phyloP scores from a whole-genome alignment of 2,797 vertebrate genomes.

The Falco naumanni region DNA sequence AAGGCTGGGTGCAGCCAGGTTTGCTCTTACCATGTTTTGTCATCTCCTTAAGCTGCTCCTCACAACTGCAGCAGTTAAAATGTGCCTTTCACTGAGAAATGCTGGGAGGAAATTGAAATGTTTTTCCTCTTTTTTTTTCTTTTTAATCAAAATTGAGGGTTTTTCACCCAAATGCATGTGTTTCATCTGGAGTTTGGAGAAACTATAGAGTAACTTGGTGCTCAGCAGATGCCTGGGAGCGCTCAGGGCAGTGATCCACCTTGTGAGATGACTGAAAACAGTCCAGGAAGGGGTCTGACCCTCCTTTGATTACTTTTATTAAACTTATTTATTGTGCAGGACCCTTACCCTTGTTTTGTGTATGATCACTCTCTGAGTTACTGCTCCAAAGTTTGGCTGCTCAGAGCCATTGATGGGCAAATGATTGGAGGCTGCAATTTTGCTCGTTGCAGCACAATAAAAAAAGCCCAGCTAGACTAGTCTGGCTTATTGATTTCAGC shows the following conservation, averaged over 20 bases:
- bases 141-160: neutral
- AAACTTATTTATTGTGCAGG: neutral
- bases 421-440: rapidly evolving
- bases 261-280: neutral
- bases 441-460: rapidly evolving
- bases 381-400: neutral
- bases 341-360: neutral
- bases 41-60: neutral
- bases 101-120: neutral
- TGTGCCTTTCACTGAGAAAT: neutral
- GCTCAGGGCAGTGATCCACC: neutral
- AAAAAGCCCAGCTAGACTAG: neutral
- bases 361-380: neutral
- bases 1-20: neutral
- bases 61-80: neutral
- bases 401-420: rapidly evolving
- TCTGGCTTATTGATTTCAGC: neutral
- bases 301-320: neutral
- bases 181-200: neutral
- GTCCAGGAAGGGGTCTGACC: neutral
- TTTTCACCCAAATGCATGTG: neutral
- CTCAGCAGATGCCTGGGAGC: neutral
- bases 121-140: neutral
- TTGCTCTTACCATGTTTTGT: neutral
- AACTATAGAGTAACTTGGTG: rapidly evolving